A percentile compares a stretch with the other conserved stretches of the same genome.
These are phyloP conservation scores for Triplophysa bombifrons DNA, from an alignment of 2,797 vertebrate genomes.

Conservation along the genomic window DNA sequence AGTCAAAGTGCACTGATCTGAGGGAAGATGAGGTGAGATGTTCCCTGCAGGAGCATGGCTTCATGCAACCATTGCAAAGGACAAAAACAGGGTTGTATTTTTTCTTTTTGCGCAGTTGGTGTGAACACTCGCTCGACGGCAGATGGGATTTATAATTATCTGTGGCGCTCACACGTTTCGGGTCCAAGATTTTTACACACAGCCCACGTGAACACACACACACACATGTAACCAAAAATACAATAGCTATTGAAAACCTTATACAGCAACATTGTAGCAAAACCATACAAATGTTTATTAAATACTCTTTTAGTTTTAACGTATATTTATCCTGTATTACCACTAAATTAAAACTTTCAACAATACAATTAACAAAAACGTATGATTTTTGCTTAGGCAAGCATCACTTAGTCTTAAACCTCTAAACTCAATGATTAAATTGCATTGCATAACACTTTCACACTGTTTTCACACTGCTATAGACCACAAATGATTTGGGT, in stretches of 20 bases:
- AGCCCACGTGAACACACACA: not conserved
- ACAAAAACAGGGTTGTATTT: conserved; percentile 20
- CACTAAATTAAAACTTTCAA: too few species aligned
- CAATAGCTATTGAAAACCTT: not conserved
- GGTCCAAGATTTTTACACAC: conserved; percentile 30
- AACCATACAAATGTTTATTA: not conserved
- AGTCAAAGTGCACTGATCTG: not conserved
- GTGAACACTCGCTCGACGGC: not conserved
- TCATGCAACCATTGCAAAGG: not conserved
- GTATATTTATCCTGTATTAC: too few species aligned
- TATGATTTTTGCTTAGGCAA: too few species aligned
- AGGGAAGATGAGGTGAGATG: conserved; percentile 11
- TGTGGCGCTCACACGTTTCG: conserved; percentile 12
- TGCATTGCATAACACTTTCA: too few species aligned
- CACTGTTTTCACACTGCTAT: too few species aligned
- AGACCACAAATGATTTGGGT: too few species aligned
- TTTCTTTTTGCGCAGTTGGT: conserved; percentile 28
- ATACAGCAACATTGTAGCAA: not conserved
- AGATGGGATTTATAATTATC: conserved; percentile 44
- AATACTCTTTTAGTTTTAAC: too few species aligned
- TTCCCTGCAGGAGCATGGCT: not conserved
- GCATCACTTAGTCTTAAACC: too few species aligned
- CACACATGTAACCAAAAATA: conserved; percentile 17
- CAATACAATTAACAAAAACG: too few species aligned
- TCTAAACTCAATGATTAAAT: too few species aligned